phyloP scores from a whole-genome alignment of 2,888 invertebrate species.

The Tipula lateralis region DNA sequence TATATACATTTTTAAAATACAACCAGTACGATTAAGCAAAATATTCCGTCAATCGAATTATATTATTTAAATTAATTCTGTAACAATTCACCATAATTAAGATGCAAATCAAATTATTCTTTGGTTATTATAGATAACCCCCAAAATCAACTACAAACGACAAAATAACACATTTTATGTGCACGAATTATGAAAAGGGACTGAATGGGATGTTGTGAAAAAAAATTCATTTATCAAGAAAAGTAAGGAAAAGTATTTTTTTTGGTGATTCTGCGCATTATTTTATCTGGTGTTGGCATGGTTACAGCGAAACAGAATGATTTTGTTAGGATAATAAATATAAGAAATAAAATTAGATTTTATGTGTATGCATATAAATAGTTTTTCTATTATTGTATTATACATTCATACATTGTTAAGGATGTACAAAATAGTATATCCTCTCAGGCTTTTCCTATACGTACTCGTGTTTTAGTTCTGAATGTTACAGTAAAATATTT shows the following conservation, averaged over 20 bases:
- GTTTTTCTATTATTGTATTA: neutral
- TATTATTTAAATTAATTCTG: neutral
- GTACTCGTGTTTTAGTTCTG: too few relatives aligned
- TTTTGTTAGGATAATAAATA: conserved; percentile 1
- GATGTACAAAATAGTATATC: too few relatives aligned
- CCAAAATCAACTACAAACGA: neutral
- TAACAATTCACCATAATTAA: neutral
- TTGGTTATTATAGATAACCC: neutral
- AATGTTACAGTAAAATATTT: too few relatives aligned
- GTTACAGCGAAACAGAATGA: neutral
- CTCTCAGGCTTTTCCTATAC: too few relatives aligned
- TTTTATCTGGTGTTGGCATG: neutral
- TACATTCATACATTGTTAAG: too few relatives aligned
- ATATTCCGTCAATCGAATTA: neutral
- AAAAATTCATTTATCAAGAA: neutral
- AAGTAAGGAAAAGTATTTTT: neutral
- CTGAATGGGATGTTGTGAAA: neutral
- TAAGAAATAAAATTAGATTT: neutral
- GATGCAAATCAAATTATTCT: neutral
- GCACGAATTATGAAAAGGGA: neutral
- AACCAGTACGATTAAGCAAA: neutral
- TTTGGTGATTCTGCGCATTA: neutral
- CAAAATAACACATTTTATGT: neutral
- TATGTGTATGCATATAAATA: neutral
- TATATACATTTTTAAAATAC: neutral